Percentiles rank a stretch among this genome's conserved stretches.
phyloP scores from a whole-genome alignment of 2,797 vertebrate genomes.

The Lacerta viridis region DNA sequence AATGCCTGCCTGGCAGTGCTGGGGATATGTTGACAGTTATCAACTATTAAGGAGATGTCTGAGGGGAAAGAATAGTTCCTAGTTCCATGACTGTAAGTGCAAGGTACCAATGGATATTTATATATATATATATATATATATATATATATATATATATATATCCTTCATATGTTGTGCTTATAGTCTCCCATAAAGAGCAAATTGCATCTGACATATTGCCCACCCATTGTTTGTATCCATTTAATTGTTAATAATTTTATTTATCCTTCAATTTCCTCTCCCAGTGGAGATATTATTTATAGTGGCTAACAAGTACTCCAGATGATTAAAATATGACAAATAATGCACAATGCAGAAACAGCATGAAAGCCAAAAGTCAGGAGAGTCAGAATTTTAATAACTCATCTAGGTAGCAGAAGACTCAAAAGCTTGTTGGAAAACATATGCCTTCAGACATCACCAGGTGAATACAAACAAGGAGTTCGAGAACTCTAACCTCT shows the following conservation, averaged over 20 bases:
- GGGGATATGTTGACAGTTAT: conserved; percentile 14
- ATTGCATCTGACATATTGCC: not conserved
- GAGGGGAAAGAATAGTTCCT: not conserved
- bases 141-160: too few relatives aligned
- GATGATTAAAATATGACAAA: not conserved
- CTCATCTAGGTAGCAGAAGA: not conserved
- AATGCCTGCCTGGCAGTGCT: conserved; percentile 4
- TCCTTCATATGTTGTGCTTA: not conserved
- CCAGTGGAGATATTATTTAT: not conserved
- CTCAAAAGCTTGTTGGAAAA: not conserved
- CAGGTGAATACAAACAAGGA: not conserved
- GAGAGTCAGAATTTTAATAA: not conserved
- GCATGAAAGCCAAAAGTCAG: not conserved
- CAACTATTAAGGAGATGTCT: conserved; percentile 5
- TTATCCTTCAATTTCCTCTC: not conserved
- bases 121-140: too few relatives aligned
- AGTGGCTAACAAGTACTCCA: not conserved
- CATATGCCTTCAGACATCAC: not conserved
- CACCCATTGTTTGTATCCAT: not conserved
- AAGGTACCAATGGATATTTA: too few relatives aligned
- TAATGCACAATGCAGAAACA: not conserved
- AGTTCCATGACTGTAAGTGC: not conserved
- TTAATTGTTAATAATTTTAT: not conserved
- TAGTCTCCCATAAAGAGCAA: not conserved
- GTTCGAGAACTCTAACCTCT: not conserved